phyloP scores from a whole-genome alignment of 1,140 invertebrate species.

The Melitaea cinxia region DNA sequence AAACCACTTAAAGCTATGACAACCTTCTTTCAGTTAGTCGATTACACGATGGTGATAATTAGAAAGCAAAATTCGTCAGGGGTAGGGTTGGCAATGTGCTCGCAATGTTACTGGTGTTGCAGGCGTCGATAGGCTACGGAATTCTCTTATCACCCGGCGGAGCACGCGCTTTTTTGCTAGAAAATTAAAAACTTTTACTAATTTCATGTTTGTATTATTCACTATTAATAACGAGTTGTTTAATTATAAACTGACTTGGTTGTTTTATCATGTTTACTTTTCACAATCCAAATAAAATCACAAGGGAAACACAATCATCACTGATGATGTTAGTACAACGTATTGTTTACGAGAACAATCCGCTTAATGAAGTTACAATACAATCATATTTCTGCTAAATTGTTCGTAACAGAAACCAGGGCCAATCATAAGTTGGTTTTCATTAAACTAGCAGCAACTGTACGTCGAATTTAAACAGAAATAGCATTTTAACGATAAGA shows the following conservation, averaged over 20 bases:
- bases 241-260: not conserved
- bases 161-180: no score
- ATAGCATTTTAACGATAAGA: slow-evolving; percentile 31
- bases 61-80: no score
- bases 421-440: slow-evolving; percentile 16
- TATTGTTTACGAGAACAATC: not conserved
- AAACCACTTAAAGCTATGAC: no score
- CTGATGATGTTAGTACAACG: not conserved
- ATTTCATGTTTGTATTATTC: no score
- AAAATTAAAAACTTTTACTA: not conserved
- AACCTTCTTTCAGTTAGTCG: no score
- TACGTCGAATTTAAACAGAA: slow-evolving; percentile 15
- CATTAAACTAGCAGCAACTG: slow-evolving; percentile 11
- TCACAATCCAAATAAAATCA: not conserved
- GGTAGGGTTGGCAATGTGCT: no score
- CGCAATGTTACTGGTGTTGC: no score
- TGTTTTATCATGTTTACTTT: not conserved
- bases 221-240: not conserved
- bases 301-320: not conserved
- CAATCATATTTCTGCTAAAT: slow-evolving; percentile 12
- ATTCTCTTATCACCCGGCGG: no score
- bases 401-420: slow-evolving; percentile 21
- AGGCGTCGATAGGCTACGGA: no score
- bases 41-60: no score
- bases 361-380: not conserved